Evolutionary conservation across 2,888 invertebrate species (phyloP).

Genomic region (Anodontia alba): DNA sequence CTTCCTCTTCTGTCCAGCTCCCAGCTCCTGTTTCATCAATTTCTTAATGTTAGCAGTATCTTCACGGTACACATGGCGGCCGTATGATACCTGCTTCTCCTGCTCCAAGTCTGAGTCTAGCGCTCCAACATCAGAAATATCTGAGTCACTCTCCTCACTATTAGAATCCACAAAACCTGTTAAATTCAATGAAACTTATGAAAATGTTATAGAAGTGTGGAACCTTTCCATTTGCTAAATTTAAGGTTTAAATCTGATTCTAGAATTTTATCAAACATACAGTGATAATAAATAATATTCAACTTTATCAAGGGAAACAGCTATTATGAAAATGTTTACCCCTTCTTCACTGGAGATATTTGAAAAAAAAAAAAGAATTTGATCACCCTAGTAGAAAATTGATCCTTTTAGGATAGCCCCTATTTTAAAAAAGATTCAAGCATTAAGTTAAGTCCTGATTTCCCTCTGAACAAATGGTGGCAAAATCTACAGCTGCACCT

Average conservation of each 20-base stretch:
- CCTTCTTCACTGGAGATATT: too few relatives aligned
- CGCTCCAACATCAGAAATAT: conserved; percentile 83
- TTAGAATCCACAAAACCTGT: conserved; percentile 84
- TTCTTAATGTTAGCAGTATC: conserved; percentile 80
- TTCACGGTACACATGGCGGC: conserved; percentile 80
- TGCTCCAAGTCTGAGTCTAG: conserved; percentile 84
- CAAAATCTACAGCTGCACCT: too few relatives aligned
- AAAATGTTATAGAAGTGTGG: neutral
- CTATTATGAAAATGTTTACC: too few relatives aligned
- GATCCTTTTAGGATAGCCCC: too few relatives aligned
- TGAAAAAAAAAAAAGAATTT: too few relatives aligned
- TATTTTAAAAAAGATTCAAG: too few relatives aligned
- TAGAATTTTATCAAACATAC: too few relatives aligned
- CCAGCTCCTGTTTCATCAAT: conserved; percentile 76
- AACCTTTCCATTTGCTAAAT: neutral
- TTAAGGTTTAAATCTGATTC: neutral
- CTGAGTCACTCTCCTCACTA: conserved; percentile 84
- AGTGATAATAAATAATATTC: too few relatives aligned
- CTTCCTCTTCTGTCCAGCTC: conserved; percentile 81
- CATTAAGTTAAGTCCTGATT: too few relatives aligned
- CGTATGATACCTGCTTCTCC: conserved; percentile 83
- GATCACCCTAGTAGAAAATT: too few relatives aligned
- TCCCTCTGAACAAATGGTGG: too few relatives aligned
- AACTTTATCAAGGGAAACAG: too few relatives aligned
- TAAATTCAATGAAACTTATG: conserved; percentile 1